Evolutionary conservation across 2,113 vertebrate species (phyloP).

Genomic region (Turdus rufiventris): DNA sequence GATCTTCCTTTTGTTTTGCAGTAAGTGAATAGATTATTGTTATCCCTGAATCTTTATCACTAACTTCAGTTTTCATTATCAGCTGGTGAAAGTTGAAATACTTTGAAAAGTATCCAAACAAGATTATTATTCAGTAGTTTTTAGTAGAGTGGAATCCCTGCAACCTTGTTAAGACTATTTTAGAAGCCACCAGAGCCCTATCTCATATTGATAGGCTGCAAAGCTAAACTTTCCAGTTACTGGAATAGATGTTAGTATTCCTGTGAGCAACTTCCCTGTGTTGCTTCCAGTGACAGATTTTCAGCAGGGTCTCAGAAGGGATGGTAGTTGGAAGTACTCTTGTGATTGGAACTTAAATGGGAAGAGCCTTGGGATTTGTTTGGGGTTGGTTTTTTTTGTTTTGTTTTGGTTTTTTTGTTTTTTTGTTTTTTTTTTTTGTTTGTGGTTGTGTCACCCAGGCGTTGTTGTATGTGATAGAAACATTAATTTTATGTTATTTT

Average conservation of each 20-base stretch:
- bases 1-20: not conserved
- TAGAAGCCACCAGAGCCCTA: not conserved
- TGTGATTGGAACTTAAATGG: not conserved
- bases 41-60: not conserved
- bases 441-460: not conserved
- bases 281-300: not conserved
- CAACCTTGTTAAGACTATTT: not conserved
- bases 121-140: not conserved
- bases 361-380: not conserved
- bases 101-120: not conserved
- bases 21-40: not conserved
- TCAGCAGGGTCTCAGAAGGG: not conserved
- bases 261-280: not conserved
- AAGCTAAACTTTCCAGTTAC: not conserved
- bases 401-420: not conserved
- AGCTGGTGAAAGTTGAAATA: not conserved
- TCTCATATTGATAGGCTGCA: not conserved
- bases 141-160: not conserved
- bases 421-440: not conserved
- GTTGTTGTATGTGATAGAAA: not conserved
- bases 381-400: not conserved
- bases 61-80: not conserved
- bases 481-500: not conserved
- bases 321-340: not conserved
- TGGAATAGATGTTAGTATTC: not conserved